Evolutionary conservation across 2,113 vertebrate genomes (phyloP), one percentile per base, ranked within the genome.

Genomic region (Poeciliopsis turrubarensis): DNA sequence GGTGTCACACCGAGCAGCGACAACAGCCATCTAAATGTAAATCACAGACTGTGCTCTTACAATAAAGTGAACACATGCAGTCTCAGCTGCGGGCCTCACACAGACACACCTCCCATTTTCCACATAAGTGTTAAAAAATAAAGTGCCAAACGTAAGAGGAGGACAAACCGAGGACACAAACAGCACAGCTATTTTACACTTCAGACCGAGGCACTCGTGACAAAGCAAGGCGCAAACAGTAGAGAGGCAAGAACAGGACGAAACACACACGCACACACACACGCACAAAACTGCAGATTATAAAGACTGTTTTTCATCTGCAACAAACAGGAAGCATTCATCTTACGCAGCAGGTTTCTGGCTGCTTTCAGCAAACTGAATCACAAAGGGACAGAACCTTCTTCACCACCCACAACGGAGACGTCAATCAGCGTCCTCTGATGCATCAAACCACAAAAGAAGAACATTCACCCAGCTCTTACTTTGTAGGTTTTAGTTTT

Each of bases 1-100:
- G 47, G 61, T 57, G 51, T 57, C 51, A 62, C 47, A 25, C 41
- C 25, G 19, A 74, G 71, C 75, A 26, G 73, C 76, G 71, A 67
- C 70, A 30, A 69, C 76, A 71, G 67, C 54, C 76, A 82, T 82
- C 72, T 79, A 85, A 73, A 86, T 79, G 79, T 32, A 85, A 81
- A 81, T 79, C 75, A 26, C 26, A 37, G 19, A 60, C 63, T 12
- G 39, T 1, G n/a, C 9, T 60, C 25, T 79, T 73, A 31, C 15
- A 30, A 31, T 68, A 41, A 67, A 63, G 12, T 8, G 14, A 29
- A 8, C 47, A 63, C 39, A 25, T 39, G 54, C 31, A 22, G 37
- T 19, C 68, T 79, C 65, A 66, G 72, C 77, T 22, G 39, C 26
- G 1, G 25, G 9, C 9, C 32, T 19, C 31, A 57, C 41, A 15